phyloP scores from a whole-genome alignment of 1,140 invertebrate species.

The Nomia melanderi region DNA sequence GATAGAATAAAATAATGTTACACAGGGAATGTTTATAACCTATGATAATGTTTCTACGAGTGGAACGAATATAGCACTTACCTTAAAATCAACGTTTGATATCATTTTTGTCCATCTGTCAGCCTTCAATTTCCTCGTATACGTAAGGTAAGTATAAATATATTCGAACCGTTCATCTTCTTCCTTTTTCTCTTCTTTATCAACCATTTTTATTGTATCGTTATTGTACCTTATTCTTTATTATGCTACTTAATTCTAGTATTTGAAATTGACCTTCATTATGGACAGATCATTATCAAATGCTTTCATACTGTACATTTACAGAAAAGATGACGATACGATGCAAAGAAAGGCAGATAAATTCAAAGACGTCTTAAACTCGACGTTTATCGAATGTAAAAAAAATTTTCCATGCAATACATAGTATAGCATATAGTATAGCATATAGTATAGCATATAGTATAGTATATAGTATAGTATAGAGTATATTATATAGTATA shows the following conservation, averaged over 20 bases:
- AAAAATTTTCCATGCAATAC: no score
- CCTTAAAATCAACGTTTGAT: slow-evolving; percentile 84
- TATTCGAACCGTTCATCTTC: slow-evolving; percentile 73
- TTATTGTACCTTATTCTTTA: not conserved
- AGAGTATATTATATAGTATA: no score
- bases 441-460: no score
- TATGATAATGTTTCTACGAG: not conserved
- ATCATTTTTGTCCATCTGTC: slow-evolving; percentile 91
- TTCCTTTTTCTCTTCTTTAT: slow-evolving; percentile 65
- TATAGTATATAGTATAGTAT: no score
- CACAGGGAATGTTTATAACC: no score
- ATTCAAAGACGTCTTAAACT: not conserved
- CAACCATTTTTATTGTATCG: slow-evolving; percentile 46
- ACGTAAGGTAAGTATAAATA: slow-evolving; percentile 71
- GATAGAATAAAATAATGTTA: no score
- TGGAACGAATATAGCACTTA: slow-evolving; percentile 51
- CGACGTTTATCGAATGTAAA: not conserved
- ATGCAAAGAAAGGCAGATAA: not conserved
- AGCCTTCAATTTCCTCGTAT: slow-evolving; percentile 82
- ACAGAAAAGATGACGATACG: slow-evolving; percentile 9
- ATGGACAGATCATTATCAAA: not conserved
- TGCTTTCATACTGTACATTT: not conserved
- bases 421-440: no score
- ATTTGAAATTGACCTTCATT: not conserved
- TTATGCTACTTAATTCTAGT: not conserved